Percentiles rank a stretch among this genome's conserved stretches.
These are phyloP conservation scores for Pomacea maculata DNA, from an alignment of 1,140 invertebrate genomes.

Conservation along the genomic window DNA sequence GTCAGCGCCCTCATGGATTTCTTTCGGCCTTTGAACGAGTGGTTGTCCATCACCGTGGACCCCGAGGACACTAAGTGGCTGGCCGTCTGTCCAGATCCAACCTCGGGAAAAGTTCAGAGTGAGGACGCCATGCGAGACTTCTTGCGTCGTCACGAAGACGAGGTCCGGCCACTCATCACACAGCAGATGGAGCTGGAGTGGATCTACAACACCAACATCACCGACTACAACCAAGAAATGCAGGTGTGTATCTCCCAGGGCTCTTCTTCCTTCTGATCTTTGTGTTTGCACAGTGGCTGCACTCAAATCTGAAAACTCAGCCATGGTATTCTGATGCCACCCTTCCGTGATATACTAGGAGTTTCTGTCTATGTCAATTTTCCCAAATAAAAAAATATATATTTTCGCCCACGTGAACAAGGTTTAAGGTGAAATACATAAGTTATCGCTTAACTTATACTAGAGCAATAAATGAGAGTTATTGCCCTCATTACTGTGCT, in stretches of 20 bases:
- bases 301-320: too few relatives aligned
- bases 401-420: too few relatives aligned
- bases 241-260: slow-evolving; percentile 72
- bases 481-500: too few relatives aligned
- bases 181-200: slow-evolving; percentile 24
- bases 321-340: too few relatives aligned
- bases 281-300: too few relatives aligned
- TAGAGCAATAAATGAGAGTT: too few relatives aligned
- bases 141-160: slow-evolving; percentile 31
- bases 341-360: too few relatives aligned
- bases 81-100: slow-evolving; percentile 7
- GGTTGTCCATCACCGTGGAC: slow-evolving; percentile 69
- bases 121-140: slow-evolving; percentile 27
- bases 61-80: slow-evolving; percentile 11
- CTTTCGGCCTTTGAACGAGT: slow-evolving; percentile 71
- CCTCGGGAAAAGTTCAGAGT: slow-evolving; percentile 24
- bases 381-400: too few relatives aligned
- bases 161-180: slow-evolving; percentile 19
- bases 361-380: too few relatives aligned
- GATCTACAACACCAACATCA: slow-evolving; percentile 50
- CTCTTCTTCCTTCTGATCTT: slow-evolving; percentile 77
- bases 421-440: too few relatives aligned
- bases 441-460: too few relatives aligned
- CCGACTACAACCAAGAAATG: slow-evolving; percentile 43
- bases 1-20: slow-evolving; percentile 71